Percentiles rank a stretch among this genome's conserved stretches.
phyloP scores from a whole-genome alignment of 2,888 invertebrate genomes.

The Zele albiditarsus region DNA sequence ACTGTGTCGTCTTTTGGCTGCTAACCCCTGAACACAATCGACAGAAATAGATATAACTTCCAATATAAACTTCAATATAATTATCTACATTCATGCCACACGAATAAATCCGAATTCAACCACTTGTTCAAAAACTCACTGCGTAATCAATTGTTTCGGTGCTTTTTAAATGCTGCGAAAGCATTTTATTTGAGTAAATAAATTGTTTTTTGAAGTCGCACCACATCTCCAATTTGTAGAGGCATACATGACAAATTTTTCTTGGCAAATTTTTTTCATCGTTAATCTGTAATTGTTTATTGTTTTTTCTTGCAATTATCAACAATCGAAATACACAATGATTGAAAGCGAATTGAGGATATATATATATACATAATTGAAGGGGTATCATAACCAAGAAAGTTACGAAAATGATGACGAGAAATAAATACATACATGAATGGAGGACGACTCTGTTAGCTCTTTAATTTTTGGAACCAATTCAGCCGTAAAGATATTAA shows the following conservation, averaged over 20 bases:
- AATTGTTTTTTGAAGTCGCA: constrained; percentile 66
- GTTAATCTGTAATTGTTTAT: constrained; percentile 58
- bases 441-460: constrained; percentile 61
- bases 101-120: too few species aligned
- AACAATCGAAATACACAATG: constrained; percentile 18
- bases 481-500: constrained; percentile 58
- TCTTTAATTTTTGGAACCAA: constrained; percentile 61
- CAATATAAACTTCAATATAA: not conserved
- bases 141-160: constrained; percentile 49
- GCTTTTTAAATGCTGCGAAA: constrained; percentile 56
- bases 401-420: constrained; percentile 6
- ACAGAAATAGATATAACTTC: not conserved
- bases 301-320: not conserved
- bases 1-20: constrained; percentile 41
- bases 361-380: not conserved
- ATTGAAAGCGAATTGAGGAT: not conserved
- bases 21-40: constrained; percentile 18
- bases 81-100: not conserved
- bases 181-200: constrained; percentile 59
- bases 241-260: constrained; percentile 66
- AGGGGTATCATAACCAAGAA: constrained; percentile 39
- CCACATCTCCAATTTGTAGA: constrained; percentile 69
- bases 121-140: constrained; percentile 47
- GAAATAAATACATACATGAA: constrained; percentile 57
- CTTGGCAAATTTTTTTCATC: constrained; percentile 60